Evolutionary conservation across 2,888 invertebrate genomes (phyloP).

Genomic region (Cetonia aurata): DNA sequence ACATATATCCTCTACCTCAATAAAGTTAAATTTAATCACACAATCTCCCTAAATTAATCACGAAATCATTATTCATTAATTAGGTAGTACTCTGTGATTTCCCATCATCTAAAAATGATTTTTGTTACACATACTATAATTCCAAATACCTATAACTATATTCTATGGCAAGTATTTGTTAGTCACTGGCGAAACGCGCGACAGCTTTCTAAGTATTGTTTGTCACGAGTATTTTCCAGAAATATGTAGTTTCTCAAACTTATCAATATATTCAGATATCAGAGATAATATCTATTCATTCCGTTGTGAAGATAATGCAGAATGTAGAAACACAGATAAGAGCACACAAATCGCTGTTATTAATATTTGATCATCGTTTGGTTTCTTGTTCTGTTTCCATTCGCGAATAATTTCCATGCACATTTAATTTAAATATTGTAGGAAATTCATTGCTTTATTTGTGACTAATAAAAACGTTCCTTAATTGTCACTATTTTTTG

Average conservation of each 20-base stretch:
- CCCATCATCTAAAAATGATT: no score
- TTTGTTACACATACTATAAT: background rate
- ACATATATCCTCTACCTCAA: no score
- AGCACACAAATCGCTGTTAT: conserved; percentile 2
- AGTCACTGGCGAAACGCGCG: background rate
- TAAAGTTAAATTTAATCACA: no score
- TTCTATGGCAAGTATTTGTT: background rate
- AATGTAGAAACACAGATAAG: conserved; percentile 2
- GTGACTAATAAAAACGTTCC: no score
- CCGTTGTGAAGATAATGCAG: background rate
- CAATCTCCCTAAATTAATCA: no score
- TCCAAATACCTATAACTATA: background rate
- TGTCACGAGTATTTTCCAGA: background rate
- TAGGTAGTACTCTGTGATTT: no score
- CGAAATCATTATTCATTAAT: no score
- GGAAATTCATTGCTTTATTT: no score
- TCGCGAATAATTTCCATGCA: no score
- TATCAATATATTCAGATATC: background rate
- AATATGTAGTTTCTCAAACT: conserved; percentile 13
- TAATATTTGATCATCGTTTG: background rate
- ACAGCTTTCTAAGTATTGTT: conserved; percentile 23
- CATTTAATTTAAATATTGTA: no score
- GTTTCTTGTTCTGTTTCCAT: background rate
- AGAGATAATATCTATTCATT: conserved; percentile 21
- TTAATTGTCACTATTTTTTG: no score